phyloP scores from a whole-genome alignment of 2,888 invertebrate genomes.

The Diaprepes abbreviatus region DNA sequence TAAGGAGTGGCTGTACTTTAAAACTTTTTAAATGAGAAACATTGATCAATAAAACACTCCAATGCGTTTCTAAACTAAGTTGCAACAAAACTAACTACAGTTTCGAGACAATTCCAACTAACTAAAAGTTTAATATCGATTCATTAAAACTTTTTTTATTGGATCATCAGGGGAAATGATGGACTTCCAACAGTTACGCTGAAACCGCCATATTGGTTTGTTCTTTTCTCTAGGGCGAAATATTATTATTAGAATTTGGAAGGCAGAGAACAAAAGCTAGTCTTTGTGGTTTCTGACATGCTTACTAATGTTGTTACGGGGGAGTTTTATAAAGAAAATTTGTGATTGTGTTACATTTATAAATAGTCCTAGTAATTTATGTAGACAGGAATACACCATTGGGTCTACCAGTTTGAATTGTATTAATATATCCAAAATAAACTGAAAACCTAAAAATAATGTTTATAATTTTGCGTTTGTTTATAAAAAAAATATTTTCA shows the following conservation, averaged over 20 bases:
- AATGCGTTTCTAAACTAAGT: neutral
- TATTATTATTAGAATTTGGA: slow-evolving; percentile 17
- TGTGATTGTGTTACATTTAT: too few relatives aligned
- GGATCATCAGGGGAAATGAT: slow-evolving; percentile 14
- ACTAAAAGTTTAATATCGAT: slow-evolving; percentile 30
- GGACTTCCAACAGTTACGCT: slow-evolving; percentile 17
- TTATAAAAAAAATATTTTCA: too few relatives aligned
- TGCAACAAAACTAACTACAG: neutral
- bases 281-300: neutral
- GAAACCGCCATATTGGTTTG: neutral
- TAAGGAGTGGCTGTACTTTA: too few relatives aligned
- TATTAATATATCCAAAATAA: too few relatives aligned
- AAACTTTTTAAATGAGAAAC: neutral
- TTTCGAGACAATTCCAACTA: slow-evolving; percentile 13
- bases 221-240: neutral
- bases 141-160: slow-evolving; percentile 35
- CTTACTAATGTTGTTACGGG: neutral
- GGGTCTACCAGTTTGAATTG: too few relatives aligned
- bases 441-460: too few relatives aligned
- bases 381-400: too few relatives aligned
- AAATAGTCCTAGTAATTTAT: too few relatives aligned
- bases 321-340: too few relatives aligned
- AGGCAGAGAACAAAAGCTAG: neutral
- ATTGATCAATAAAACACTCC: neutral
- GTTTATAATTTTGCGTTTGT: too few relatives aligned